Evolutionary conservation across 2,113 vertebrate species (phyloP), one percentile per base, ranked within the genome.

Genomic region (Bujurquina vittata): DNA sequence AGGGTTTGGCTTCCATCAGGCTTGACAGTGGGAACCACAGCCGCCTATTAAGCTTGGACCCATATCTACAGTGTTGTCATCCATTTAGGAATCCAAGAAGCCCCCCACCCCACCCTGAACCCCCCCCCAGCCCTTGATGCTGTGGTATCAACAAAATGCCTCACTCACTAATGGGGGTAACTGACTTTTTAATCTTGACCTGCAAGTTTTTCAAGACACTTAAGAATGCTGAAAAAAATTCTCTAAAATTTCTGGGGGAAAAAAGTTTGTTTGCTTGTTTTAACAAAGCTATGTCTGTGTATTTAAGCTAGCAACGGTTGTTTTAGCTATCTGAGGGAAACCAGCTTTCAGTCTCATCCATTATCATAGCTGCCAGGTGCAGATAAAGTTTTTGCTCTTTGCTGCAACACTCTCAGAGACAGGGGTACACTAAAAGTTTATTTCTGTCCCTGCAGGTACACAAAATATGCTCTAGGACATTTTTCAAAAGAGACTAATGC

Each of bases 1-100:
- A 77, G 88, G 11, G 61, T 91, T 94, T 93, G 92, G 88, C 84
- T 91, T 94, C 86, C 89, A 93, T 92, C 93, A 92, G 79, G 67
- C 80, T 78, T 90, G 89, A 92, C 91, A 90, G 65, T 86, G 57
- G 85, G 84, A 90, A 83, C 81, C 81, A 65, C 35, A 72, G 65
- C 55, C 5, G 14, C 58, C 69, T 81, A 49, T 88, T 89, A 87
- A 87, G 74, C 79, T 65, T 67, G 77, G 43, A 61, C 20, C 77
- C 83, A 83, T 65, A 82, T 84, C 81, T 87, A 82, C 63, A 67
- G 78, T 73, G 69, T 84, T 84, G 75, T 62, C 7, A 9, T 59
- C 23, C 79, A 35, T 80, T 89, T 82, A 79, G 58, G 84, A 87
- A 80, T 61, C 63, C 62, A 77, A 84, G 77, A 78, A 63, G 85